Conservation (phyloP, 1,140 invertebrate species). For the Antheraea mylitta region DNA sequence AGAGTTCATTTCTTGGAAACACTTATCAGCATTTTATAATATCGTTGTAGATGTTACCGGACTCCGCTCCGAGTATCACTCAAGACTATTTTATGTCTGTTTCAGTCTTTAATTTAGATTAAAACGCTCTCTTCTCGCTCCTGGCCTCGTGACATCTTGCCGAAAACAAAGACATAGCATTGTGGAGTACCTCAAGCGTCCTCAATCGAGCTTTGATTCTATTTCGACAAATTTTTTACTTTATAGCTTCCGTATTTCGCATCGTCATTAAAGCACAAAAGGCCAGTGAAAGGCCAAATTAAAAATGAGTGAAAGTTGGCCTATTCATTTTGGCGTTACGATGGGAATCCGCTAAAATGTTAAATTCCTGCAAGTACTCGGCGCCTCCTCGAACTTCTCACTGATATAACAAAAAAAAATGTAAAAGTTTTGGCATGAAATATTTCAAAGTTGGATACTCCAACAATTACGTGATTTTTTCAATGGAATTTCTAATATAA, state of each 20-base stretch:
- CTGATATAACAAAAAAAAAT: not conserved
- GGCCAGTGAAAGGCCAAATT: not conserved
- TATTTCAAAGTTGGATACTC: not conserved
- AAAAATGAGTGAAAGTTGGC: slow-evolving; percentile 8
- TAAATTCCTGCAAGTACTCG: not conserved
- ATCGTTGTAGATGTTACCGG: no score
- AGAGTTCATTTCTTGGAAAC: no score
- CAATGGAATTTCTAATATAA: not conserved
- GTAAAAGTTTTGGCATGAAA: not conserved
- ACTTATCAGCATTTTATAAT: no score
- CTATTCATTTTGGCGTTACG: slow-evolving; percentile 6
- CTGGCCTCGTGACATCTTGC: no score
- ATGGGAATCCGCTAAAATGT: slow-evolving; percentile 4
- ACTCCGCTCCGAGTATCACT: no score
- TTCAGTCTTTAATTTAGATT: no score
- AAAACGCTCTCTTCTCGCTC: no score
- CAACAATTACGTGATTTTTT: not conserved
- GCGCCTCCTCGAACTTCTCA: not conserved
- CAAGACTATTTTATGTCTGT: no score
- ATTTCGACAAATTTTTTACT: not conserved
- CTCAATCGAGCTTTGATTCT: not conserved
- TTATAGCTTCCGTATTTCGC: not conserved
- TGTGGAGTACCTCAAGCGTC: not conserved
- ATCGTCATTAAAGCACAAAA: not conserved
- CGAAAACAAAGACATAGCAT: no score